phyloP scores from a whole-genome alignment of 2,113 vertebrate genomes.

The Lathamus discolor region DNA sequence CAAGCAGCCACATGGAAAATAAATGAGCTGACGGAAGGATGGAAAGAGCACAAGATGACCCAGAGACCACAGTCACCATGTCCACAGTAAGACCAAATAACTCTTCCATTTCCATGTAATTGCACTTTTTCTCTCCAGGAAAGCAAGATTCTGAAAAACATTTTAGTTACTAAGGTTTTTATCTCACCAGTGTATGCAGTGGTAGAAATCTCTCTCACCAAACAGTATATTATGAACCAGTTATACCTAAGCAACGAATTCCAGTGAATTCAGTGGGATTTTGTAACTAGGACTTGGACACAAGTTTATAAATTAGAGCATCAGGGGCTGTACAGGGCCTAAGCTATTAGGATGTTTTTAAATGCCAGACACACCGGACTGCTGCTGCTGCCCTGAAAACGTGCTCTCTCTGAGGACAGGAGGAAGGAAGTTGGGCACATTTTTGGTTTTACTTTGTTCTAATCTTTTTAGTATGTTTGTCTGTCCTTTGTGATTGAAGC shows the following conservation, averaged over 20 bases:
- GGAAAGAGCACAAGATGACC: neutral
- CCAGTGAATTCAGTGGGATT: neutral
- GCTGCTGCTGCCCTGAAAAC: neutral
- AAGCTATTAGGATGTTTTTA: neutral
- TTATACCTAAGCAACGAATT: neutral
- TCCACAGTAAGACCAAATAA: conserved; percentile 4
- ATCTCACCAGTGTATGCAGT: neutral
- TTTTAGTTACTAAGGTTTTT: neutral
- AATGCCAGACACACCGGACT: neutral
- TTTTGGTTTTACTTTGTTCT: neutral
- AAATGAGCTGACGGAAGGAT: conserved; percentile 16
- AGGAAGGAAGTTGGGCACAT: neutral
- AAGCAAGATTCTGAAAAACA: neutral
- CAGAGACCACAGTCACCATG: neutral
- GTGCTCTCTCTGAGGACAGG: neutral
- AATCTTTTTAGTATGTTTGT: neutral
- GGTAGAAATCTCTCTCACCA: neutral
- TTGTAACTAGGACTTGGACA: neutral
- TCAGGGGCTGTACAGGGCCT: neutral
- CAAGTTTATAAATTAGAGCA: neutral
- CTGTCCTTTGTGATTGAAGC: neutral
- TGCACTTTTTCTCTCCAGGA: neutral
- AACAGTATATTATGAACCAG: neutral
- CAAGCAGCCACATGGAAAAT: conserved; percentile 29
- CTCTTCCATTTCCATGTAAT: neutral